Base-by-base conservation (phyloP, 2,888 invertebrate genomes). In the Agriopis aurantiaria region DNA sequence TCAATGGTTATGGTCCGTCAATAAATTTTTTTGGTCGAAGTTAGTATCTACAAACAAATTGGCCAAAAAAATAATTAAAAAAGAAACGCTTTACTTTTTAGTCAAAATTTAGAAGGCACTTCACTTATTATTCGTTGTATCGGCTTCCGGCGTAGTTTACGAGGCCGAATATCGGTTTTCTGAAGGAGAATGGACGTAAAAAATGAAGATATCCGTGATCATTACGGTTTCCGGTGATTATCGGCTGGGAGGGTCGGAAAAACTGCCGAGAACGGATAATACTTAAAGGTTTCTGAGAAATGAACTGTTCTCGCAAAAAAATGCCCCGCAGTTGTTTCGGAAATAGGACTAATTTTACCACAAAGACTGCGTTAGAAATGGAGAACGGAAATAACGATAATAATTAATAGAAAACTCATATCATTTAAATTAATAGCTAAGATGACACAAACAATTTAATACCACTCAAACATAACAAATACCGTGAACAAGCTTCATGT, bases 211-310 rank as follows among this genome's bases (percentile, higher is more conserved):
- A 78, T 79, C 80, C 71, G 78, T 71, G 75, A 79, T 83, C 80
- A 82, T 84, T 83, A 81, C 78, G 63, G 77, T 74, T 78, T 76
- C 77, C 78, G 80, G 81, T 84, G 80, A 83, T 83, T 82, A 83
- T 84, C 78, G 78, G 75, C 57, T 69, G 73, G 71, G 65, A 53
- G 68, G 68, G 61, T 51, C 57, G 62, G 73, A 66, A 71, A 73
- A 72, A 72, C 68, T 68, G 71, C 66, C 75, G 62, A 69, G 74
- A 58, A 43, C 72, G 71, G 75, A 75, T 74, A 79, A 77, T 80
- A 80, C 77, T 78, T 79, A 80, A 79, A 82, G 80, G 80, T 76
- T 76, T 72, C 76, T 75, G 73, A 77, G 74, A 77, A 82, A 81
- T 82, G 78, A 76, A 79, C 76, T 76, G 77, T 75, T 77, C 60